Evolutionary conservation across 2,797 vertebrate species (phyloP).

Genomic region (Sphaeramia orbicularis): DNA sequence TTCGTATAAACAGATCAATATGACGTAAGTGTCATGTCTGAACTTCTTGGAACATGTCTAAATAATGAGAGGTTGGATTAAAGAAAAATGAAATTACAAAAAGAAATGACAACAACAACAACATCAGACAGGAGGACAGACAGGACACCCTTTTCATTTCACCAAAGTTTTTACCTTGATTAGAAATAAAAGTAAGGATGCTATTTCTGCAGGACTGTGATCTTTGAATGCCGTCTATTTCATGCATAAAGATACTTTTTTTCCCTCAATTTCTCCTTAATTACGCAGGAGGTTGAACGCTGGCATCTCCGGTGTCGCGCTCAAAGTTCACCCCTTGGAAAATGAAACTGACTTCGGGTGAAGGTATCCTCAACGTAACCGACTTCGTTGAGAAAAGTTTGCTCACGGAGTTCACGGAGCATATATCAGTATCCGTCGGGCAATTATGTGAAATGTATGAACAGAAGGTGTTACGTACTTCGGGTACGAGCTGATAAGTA

Average conservation of each 20-base stretch:
- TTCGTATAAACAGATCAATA: no score
- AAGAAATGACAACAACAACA: no score
- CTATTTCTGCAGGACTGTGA: slow-evolving; percentile 37
- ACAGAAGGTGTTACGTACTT: neutral
- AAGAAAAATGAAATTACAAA: no score
- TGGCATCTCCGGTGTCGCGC: neutral
- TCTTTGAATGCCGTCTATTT: slow-evolving; percentile 41
- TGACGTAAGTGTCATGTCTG: no score
- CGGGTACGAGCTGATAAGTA: neutral
- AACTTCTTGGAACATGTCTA: no score
- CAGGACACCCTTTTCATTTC: no score
- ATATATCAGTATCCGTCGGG: slow-evolving; percentile 6
- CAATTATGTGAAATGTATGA: slow-evolving; percentile 5
- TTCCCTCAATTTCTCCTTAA: slow-evolving; percentile 38
- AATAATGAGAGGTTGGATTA: no score
- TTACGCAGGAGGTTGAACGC: slow-evolving; percentile 10
- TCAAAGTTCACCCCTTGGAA: slow-evolving; percentile 8
- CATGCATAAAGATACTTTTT: slow-evolving; percentile 24
- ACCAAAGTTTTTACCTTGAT: slow-evolving; percentile 2
- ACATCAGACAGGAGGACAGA: neutral
- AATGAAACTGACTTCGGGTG: slow-evolving; percentile 6
- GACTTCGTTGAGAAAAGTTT: slow-evolving; percentile 3
- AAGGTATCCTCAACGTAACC: neutral
- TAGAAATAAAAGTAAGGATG: slow-evolving; percentile 31
- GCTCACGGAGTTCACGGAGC: neutral